Evolutionary conservation across 2,113 vertebrate genomes (phyloP).

Genomic region (Grallaria varia): DNA sequence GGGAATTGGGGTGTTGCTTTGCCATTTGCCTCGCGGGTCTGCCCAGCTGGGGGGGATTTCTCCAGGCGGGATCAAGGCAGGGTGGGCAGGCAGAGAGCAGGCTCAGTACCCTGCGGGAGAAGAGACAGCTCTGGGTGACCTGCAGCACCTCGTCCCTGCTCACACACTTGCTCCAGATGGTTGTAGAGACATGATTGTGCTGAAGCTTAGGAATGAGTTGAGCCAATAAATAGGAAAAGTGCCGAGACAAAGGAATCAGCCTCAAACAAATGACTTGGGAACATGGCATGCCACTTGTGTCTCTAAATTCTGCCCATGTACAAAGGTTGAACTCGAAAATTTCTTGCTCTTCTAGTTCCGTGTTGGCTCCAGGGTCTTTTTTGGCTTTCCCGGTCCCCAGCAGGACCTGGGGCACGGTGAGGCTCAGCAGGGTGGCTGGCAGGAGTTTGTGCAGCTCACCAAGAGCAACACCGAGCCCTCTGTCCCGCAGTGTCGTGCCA

Average conservation of each 20-base stretch:
- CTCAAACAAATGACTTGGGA: background rate
- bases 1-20: background rate
- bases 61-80: background rate
- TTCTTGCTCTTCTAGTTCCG: background rate
- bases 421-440: fast-evolving
- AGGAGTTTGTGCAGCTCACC: background rate
- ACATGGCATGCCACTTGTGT: fast-evolving
- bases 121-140: background rate
- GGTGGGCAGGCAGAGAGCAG: fast-evolving
- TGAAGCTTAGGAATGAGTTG: background rate
- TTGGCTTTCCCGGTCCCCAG: background rate
- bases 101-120: background rate
- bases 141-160: background rate
- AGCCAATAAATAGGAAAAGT: background rate
- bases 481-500: fast-evolving
- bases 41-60: conserved; percentile 16
- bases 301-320: background rate
- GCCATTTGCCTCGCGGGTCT: conserved; percentile 29
- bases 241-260: background rate
- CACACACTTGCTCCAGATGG: background rate
- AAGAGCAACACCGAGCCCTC: background rate
- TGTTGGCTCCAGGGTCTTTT: background rate
- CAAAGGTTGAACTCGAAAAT: background rate
- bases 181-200: background rate
- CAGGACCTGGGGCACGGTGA: background rate